Percentiles rank a stretch among this genome's conserved stretches.
Evolutionary conservation across 2,113 vertebrate species (phyloP).

Genomic region (Spea bombifrons): DNA sequence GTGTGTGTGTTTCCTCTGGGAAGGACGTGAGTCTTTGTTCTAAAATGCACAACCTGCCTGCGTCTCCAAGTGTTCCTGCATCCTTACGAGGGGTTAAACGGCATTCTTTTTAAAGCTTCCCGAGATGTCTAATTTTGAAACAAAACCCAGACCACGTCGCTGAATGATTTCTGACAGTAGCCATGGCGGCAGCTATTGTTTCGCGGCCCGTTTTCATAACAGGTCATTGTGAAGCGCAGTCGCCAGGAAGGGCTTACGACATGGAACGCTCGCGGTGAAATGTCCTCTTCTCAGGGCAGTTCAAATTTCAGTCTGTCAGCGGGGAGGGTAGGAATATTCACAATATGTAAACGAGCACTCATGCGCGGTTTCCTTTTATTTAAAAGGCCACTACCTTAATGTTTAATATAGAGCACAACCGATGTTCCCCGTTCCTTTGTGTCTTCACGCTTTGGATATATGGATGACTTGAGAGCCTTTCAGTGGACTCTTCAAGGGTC

Average conservation of each 20-base stretch:
- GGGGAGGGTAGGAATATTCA: background rate
- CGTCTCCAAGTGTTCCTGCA: background rate
- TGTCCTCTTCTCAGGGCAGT: background rate
- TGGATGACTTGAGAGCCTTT: too few species aligned
- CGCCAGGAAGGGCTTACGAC: constrained; percentile 18
- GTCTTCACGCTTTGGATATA: too few species aligned
- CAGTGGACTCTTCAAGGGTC: too few species aligned
- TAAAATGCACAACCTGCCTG: background rate
- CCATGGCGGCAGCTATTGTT: constrained; percentile 27
- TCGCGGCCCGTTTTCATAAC: constrained; percentile 8
- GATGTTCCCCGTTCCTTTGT: too few species aligned
- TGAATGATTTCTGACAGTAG: background rate
- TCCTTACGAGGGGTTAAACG: background rate
- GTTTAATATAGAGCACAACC: too few species aligned
- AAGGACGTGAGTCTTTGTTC: too few species aligned
- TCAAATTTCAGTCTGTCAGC: background rate
- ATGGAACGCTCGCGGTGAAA: background rate
- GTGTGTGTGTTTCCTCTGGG: too few species aligned
- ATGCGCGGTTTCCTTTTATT: too few species aligned
- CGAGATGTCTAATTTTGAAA: constrained; percentile 4
- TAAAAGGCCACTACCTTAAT: too few species aligned
- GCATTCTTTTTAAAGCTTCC: background rate
- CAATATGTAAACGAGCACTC: too few species aligned
- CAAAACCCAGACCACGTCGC: background rate
- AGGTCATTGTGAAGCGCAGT: constrained; percentile 15